Percentiles rank a stretch among this genome's conserved stretches.
Evolutionary conservation across 2,888 invertebrate genomes (phyloP).

Genomic region (Pachymerium ferrugineum): DNA sequence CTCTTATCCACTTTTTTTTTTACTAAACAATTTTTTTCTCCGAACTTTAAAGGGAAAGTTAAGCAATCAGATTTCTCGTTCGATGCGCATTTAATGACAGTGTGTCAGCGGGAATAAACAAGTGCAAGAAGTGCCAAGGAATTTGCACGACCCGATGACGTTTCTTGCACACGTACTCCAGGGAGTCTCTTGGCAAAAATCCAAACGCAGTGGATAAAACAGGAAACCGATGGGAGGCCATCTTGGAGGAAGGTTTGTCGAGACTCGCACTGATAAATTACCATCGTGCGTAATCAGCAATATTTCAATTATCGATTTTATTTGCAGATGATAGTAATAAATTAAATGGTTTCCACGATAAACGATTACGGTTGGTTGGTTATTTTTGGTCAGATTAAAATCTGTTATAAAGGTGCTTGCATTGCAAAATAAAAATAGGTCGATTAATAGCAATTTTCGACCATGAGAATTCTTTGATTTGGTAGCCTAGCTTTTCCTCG

Average conservation of each 20-base stretch:
- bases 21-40: not conserved
- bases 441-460: too few species aligned
- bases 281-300: not conserved
- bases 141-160: not conserved
- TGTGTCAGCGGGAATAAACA: constrained; percentile 5
- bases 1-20: too few species aligned
- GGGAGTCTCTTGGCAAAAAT: not conserved
- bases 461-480: too few species aligned
- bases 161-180: not conserved
- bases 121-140: not conserved
- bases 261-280: too few species aligned
- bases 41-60: not conserved
- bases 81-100: constrained; percentile 24
- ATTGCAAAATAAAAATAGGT: too few species aligned
- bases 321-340: not conserved
- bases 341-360: too few species aligned
- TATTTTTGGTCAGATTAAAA: too few species aligned
- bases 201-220: not conserved
- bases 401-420: too few species aligned
- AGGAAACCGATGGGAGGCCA: constrained; percentile 12
- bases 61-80: not conserved
- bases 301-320: constrained; percentile 21
- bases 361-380: too few species aligned
- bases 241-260: too few species aligned
- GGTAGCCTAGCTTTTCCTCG: too few species aligned